Base-by-base conservation (phyloP, 2,888 invertebrate species). In the Drosophila tanythrix region DNA sequence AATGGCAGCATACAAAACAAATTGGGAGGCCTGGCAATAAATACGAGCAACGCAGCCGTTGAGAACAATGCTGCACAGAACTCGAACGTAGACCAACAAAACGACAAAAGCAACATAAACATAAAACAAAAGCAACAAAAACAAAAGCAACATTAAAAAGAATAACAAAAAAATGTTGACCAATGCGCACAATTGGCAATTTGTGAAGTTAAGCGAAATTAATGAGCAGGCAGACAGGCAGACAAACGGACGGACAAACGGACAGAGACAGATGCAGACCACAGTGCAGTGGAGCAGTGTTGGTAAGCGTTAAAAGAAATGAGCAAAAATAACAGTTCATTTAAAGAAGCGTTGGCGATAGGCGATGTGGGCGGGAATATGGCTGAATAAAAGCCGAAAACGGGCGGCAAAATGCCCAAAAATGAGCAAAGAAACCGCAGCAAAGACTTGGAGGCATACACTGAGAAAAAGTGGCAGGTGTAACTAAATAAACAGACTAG, bases 181-280 rank as follows among this genome's bases (percentile, higher is more conserved):
- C 85, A 85, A 89, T 85, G 85, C 81, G 89, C 87, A 88, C 87
- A 88, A 87, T 87, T 90, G 89, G 87, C 90, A 87, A 88, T 90
- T 90, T 90, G 90, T 90, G 89, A 90, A 89, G 89, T 88, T 87
- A 86, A 90, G 87, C 89, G 87, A 86, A 89, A 89, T 90, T 87
- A 90, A 89, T 87, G 90, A 87, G 87, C 74, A 66, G 70, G 15
- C 65, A 51, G 65, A 8, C 36, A 56, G 58, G 33, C 27, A 10
- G 35, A 15, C 27, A 36, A 35, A 18, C 13, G 21, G 21, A 53
- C 25, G 25, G 27, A 33, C n/a, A 18, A 35, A 18, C 4, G 25
- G 4, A 27, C 36, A 36, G 55, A 21, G 25, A 11, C 27, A 38
- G 36, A 29, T 21, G 13, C n/a, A 51, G 51, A 18, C 51, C 46